phyloP scores from a whole-genome alignment of 30 jellyfish, hydroid and myxozoan species.

The Hydractinia echinata region DNA sequence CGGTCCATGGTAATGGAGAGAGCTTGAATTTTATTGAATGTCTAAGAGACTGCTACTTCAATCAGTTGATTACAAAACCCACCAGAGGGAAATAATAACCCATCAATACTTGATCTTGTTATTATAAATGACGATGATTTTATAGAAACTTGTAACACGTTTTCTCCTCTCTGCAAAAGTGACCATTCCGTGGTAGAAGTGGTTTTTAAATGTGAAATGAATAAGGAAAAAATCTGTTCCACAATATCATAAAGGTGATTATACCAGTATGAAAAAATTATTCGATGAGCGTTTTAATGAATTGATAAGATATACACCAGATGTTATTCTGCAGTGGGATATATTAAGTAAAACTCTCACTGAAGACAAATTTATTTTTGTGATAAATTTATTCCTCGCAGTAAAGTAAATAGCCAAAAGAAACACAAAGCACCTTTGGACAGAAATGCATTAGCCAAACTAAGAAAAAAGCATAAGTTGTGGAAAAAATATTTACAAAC shows the following conservation, averaged over 20 bases:
- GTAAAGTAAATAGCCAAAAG: neutral
- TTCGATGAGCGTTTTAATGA: neutral
- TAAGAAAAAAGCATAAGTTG: neutral
- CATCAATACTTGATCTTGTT: neutral
- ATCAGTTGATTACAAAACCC: neutral
- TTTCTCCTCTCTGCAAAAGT: neutral
- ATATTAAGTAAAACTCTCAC: neutral
- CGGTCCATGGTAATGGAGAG: neutral
- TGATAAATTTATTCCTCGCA: neutral
- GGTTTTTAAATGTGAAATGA: neutral
- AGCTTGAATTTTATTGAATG: neutral
- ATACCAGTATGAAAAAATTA: neutral
- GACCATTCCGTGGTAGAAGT: conserved; percentile 10
- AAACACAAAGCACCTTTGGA: neutral
- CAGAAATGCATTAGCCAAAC: neutral
- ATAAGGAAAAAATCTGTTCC: neutral
- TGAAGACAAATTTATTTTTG: no score
- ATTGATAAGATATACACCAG: neutral
- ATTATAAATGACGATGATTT: neutral
- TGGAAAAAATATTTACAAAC: neutral
- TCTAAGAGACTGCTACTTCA: neutral
- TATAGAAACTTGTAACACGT: neutral
- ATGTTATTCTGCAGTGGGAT: neutral
- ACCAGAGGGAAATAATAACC: neutral
- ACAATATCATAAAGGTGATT: neutral